Percentiles rank a stretch among this genome's conserved stretches.
These are phyloP conservation scores for Sisyra terminalis DNA, from an alignment of 2,888 invertebrate genomes.

Conservation along the genomic window DNA sequence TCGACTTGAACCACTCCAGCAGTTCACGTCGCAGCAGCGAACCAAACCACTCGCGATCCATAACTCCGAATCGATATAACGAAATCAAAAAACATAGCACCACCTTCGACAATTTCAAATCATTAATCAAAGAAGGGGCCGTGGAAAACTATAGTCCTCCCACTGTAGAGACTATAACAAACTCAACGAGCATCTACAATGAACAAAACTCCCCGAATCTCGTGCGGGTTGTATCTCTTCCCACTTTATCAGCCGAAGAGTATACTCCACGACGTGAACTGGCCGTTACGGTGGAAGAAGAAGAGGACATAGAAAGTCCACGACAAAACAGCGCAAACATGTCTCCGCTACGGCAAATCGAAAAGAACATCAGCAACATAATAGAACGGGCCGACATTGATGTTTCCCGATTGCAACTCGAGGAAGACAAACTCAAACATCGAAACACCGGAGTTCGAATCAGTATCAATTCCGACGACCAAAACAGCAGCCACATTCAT, in stretches of 20 bases:
- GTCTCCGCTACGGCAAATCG: constrained; percentile 52
- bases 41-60: constrained; percentile 23
- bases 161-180: constrained; percentile 40
- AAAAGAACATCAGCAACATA: constrained; percentile 54
- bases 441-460: neutral
- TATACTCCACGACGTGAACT: constrained; percentile 45
- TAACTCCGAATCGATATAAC: constrained; percentile 34
- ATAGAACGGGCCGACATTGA: constrained; percentile 30
- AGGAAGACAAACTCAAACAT: neutral
- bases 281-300: constrained; percentile 54
- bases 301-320: constrained; percentile 47
- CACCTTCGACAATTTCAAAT: constrained; percentile 62
- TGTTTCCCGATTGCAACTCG: constrained; percentile 11
- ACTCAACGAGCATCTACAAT: constrained; percentile 30
- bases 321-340: constrained; percentile 43
- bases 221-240: constrained; percentile 50
- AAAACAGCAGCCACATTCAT: neutral
- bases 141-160: constrained; percentile 37
- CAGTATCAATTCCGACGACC: neutral
- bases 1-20: constrained; percentile 43
- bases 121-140: constrained; percentile 52
- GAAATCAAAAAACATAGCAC: constrained; percentile 57
- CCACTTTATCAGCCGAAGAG: constrained; percentile 40
- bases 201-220: constrained; percentile 39
- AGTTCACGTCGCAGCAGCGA: constrained; percentile 21